These are phyloP conservation scores for Puffinus mauretanicus DNA, from an alignment of 2,113 vertebrate species.

Conservation along the genomic window DNA sequence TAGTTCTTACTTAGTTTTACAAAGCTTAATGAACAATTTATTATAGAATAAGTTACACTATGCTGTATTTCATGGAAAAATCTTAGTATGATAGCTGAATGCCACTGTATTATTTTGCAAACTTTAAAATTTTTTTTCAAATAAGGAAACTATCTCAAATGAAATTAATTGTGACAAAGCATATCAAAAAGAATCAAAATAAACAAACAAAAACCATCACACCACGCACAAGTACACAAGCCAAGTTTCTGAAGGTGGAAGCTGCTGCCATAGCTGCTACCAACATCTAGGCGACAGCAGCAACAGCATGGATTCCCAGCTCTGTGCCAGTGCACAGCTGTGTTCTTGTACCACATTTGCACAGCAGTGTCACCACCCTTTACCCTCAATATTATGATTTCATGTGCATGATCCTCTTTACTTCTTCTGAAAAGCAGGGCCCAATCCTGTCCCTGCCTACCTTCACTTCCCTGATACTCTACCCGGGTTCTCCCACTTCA, in stretches of 20 bases:
- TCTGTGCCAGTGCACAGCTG: neutral
- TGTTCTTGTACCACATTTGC: neutral
- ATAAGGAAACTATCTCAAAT: neutral
- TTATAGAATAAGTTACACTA: neutral
- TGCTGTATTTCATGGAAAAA: neutral
- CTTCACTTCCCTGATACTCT: neutral
- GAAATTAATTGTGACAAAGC: neutral
- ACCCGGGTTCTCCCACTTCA: neutral
- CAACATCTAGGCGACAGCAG: neutral
- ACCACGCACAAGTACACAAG: neutral
- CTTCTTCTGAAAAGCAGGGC: neutral
- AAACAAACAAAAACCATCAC: too few species aligned
- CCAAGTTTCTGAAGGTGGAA: neutral
- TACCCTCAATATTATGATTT: neutral
- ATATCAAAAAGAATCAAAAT: neutral
- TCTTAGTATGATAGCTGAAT: neutral
- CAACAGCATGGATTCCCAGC: neutral
- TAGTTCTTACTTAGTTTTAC: neutral
- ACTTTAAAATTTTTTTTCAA: neutral
- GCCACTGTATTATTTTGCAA: neutral
- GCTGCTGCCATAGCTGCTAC: neutral
- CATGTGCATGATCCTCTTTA: neutral
- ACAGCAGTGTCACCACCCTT: neutral
- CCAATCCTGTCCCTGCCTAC: neutral
- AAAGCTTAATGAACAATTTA: neutral